Evolutionary conservation across 2,888 invertebrate species (phyloP).

Genomic region (Callyntrura guangdongensis): DNA sequence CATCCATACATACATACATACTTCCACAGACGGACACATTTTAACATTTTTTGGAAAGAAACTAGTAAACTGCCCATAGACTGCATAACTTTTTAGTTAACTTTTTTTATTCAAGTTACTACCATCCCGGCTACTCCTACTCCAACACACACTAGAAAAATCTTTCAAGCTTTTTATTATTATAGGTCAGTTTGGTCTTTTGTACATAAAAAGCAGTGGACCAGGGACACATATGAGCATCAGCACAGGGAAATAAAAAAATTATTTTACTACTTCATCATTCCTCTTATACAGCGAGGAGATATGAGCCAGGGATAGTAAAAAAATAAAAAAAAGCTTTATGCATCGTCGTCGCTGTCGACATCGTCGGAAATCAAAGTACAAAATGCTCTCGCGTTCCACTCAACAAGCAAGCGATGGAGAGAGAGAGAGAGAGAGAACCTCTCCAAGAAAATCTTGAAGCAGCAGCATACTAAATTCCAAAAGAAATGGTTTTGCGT

Average conservation of each 20-base stretch:
- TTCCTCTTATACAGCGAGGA: not conserved
- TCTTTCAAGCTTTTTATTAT: constrained; percentile 9
- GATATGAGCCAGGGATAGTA: too few relatives aligned
- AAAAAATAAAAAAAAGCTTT: not conserved
- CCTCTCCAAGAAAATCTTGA: too few relatives aligned
- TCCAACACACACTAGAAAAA: not conserved
- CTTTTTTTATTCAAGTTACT: not conserved
- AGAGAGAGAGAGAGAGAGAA: too few relatives aligned
- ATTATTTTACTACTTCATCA: not conserved
- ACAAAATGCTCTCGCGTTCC: too few relatives aligned
- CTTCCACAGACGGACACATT: not conserved
- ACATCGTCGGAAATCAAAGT: too few relatives aligned
- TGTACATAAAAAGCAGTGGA: constrained; percentile 22
- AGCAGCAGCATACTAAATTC: too few relatives aligned
- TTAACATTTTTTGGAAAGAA: not conserved
- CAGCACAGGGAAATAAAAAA: not conserved
- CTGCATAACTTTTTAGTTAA: constrained; percentile 1
- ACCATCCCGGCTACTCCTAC: too few relatives aligned
- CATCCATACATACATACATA: not conserved
- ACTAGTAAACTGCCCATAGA: not conserved
- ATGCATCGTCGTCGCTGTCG: not conserved
- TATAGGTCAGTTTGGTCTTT: constrained; percentile 4
- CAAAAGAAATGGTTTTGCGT: not conserved
- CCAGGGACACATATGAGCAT: not conserved
- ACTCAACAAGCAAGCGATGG: too few relatives aligned